Conservation (phyloP, 2,888 invertebrate genomes). For the Lepidocyrtinus sp. region DNA sequence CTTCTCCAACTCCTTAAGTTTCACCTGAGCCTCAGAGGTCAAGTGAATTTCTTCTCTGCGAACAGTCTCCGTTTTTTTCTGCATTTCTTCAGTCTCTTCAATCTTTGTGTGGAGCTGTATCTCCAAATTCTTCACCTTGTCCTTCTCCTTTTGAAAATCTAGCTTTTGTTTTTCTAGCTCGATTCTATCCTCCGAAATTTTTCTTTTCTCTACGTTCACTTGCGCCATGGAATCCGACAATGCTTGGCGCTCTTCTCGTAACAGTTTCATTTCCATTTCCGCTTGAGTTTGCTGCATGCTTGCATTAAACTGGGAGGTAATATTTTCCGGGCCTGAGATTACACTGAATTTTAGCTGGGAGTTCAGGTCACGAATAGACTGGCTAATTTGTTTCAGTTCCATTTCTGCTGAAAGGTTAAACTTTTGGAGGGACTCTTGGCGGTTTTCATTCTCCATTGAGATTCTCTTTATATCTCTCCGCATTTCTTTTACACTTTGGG, state of each 20-base stretch:
- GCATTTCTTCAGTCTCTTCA: slow-evolving; percentile 64
- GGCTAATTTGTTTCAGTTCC: slow-evolving; percentile 64
- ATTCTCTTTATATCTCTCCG: slow-evolving; percentile 64
- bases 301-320: slow-evolving; percentile 38
- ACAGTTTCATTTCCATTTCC: slow-evolving; percentile 66
- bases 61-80: slow-evolving; percentile 61
- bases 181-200: slow-evolving; percentile 77
- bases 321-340: slow-evolving; percentile 38
- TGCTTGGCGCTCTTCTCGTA: slow-evolving; percentile 64
- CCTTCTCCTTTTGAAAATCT: slow-evolving; percentile 78
- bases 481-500: slow-evolving; percentile 63
- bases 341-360: slow-evolving; percentile 53
- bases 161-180: slow-evolving; percentile 78
- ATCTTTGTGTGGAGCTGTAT: slow-evolving; percentile 54
- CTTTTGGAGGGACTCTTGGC: slow-evolving; percentile 49
- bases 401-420: slow-evolving; percentile 58
- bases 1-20: slow-evolving; percentile 59
- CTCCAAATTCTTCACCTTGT: slow-evolving; percentile 72
- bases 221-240: slow-evolving; percentile 66
- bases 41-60: slow-evolving; percentile 58
- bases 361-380: slow-evolving; percentile 63
- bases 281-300: slow-evolving; percentile 57
- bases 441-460: slow-evolving; percentile 43
- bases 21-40: slow-evolving; percentile 51
- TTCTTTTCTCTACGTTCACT: slow-evolving; percentile 72